A percentile compares a stretch with the other conserved stretches of the same genome.
These are phyloP conservation scores for Zaprionus capensis DNA, from an alignment of 1,140 invertebrate species.

Conservation along the genomic window DNA sequence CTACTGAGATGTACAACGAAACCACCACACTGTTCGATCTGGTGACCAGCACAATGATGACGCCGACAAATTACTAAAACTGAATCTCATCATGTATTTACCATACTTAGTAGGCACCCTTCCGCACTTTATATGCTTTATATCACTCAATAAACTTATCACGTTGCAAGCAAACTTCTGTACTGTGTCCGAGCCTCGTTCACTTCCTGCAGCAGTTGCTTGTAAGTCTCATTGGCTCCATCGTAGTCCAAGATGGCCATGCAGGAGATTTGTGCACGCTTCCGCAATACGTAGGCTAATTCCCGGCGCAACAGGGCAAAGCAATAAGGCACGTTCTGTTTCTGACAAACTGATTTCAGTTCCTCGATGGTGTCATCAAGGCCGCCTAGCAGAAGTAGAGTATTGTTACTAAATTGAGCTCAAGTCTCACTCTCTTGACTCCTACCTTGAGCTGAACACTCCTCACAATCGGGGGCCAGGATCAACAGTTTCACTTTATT, in stretches of 20 bases:
- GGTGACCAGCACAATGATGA: slow-evolving; percentile 63
- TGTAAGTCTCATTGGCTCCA: slow-evolving; percentile 61
- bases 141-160: slow-evolving; percentile 51
- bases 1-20: slow-evolving; percentile 58
- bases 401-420: not conserved
- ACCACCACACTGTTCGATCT: slow-evolving; percentile 46
- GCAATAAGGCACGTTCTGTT: slow-evolving; percentile 66
- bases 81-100: slow-evolving; percentile 9
- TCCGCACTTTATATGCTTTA: slow-evolving; percentile 45
- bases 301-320: slow-evolving; percentile 68
- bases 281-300: slow-evolving; percentile 66
- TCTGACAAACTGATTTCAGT: slow-evolving; percentile 64
- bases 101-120: slow-evolving; percentile 32
- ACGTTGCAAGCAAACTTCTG: slow-evolving; percentile 48
- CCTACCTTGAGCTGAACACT: slow-evolving; percentile 50
- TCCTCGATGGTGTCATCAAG: slow-evolving; percentile 65
- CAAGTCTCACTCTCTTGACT: not conserved
- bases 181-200: slow-evolving; percentile 54
- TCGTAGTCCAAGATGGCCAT: slow-evolving; percentile 76
- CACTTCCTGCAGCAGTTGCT: slow-evolving; percentile 56
- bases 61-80: slow-evolving; percentile 38
- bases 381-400: slow-evolving; percentile 40
- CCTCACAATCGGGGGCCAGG: slow-evolving; percentile 86
- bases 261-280: slow-evolving; percentile 75
- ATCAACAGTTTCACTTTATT: slow-evolving; percentile 87